phyloP scores from a whole-genome alignment of 92 coral and sea anemone genomes.

The Epizoanthus illoricatus region DNA sequence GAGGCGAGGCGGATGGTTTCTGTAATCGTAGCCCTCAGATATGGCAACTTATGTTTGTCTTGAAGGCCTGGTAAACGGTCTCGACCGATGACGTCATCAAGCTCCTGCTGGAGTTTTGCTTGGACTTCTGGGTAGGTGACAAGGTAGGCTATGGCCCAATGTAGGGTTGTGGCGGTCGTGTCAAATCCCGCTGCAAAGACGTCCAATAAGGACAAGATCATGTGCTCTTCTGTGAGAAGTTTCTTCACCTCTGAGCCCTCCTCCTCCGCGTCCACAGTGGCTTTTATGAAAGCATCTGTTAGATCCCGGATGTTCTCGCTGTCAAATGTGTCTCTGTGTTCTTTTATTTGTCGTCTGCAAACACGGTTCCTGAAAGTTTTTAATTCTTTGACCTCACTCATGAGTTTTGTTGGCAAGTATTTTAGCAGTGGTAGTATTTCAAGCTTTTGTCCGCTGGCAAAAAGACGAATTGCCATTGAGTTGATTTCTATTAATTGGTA shows the following conservation, averaged over 20 bases:
- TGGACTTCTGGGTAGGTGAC: conserved; percentile 53
- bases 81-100: conserved; percentile 49
- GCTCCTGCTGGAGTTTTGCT: conserved; percentile 51
- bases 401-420: conserved; percentile 41
- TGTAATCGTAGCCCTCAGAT: conserved; percentile 55
- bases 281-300: conserved; percentile 62
- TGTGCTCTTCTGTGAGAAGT: conserved; percentile 56
- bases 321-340: conserved; percentile 47
- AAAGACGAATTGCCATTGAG: conserved; percentile 10
- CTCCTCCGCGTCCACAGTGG: conserved; percentile 49
- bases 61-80: conserved; percentile 48
- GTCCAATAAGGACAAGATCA: conserved; percentile 59
- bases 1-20: conserved; percentile 55
- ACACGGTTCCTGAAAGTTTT: conserved; percentile 31
- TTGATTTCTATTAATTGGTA: conserved; percentile 26
- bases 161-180: conserved; percentile 64
- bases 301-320: conserved; percentile 51
- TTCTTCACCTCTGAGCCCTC: conserved; percentile 22
- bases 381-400: conserved; percentile 29
- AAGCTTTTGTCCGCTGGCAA: conserved; percentile 30
- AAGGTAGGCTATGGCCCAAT: conserved; percentile 59
- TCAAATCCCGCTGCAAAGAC: conserved; percentile 63
- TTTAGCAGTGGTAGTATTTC: conserved; percentile 44
- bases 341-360: conserved; percentile 28
- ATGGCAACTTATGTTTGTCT: conserved; percentile 54